Evolutionary conservation across 2,888 invertebrate species (phyloP), one percentile per base, ranked within the genome.

Genomic region (Frankliniella fusca): DNA sequence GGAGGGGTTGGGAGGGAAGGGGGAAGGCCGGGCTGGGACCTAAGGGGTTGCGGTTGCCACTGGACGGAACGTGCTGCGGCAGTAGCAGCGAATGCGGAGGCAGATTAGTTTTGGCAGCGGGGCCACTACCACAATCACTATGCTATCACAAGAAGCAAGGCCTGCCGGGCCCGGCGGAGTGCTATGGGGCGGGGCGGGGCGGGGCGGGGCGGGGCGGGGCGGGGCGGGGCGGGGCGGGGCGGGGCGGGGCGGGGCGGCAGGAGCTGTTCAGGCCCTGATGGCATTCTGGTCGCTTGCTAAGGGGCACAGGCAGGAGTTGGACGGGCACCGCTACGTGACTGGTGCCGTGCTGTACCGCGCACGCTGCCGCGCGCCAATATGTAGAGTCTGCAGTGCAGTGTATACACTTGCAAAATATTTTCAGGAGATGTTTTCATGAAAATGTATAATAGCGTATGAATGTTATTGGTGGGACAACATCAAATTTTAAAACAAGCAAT

Each of bases 91-190:
- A 27, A 23, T 27, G 70, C 27, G 70, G 70, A 76, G 23, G 70
- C 70, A 76, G 70, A 76, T 76, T 76, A 76, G 70, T 76, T 76
- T 76, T 76, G 70, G 70, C 70, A 76, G 70, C 70, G 70, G 70
- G 70, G 27, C 70, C 70, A 76, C 70, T 76, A 76, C 70, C 70
- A 76, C 70, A 76, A 76, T 76, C 70, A 76, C 70, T 76, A 76
- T 76, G 70, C 70, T 76, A 76, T 76, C 70, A 76, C 70, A 76
- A 76, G 70, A 76, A 76, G 70, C 70, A 27, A n/a, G 70, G 70
- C 27, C 38, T 38, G 38, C 61, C 61, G n/a, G 61, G 61, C 61
- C 61, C 7, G 61, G 54, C 54, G 18, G 15, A 12, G 54, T 15
- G 54, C 54, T 54, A 18, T 12, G 18, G 54, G 54, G 15, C 61